A percentile compares a stretch with the other conserved stretches of the same genome.
Conservation (phyloP, 2,113 vertebrate species). For the Corythornis cristatus region DNA sequence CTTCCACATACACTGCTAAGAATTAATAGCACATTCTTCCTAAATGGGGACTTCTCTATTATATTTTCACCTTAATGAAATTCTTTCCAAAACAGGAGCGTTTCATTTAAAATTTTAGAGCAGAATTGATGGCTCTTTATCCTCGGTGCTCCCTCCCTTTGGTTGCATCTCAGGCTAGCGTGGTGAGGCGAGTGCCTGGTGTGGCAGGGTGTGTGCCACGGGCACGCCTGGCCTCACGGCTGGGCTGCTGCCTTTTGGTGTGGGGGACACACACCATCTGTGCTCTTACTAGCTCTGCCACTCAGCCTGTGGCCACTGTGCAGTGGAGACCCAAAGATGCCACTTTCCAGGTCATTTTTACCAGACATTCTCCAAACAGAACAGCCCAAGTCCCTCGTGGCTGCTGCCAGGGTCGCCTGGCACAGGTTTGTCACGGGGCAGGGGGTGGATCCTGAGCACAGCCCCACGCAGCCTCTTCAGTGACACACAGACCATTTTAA, state of each 20-base stretch:
- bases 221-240: neutral
- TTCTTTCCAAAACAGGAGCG: slow-evolving; percentile 71
- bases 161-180: neutral
- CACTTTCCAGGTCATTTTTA: neutral
- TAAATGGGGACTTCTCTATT: slow-evolving; percentile 73
- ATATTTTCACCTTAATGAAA: slow-evolving; percentile 77
- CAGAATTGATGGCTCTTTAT: slow-evolving; percentile 58
- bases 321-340: fast-evolving
- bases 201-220: neutral
- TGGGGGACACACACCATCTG: fast-evolving
- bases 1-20: slow-evolving; percentile 65
- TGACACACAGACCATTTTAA: neutral
- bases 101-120: slow-evolving; percentile 69
- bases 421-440: fast-evolving
- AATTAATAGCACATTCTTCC: slow-evolving; percentile 78
- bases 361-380: neutral
- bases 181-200: neutral
- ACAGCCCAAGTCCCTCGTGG: neutral
- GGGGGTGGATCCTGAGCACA: neutral
- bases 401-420: neutral
- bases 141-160: neutral
- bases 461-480: fast-evolving
- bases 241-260: neutral
- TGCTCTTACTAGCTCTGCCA: neutral
- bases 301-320: fast-evolving